These are phyloP conservation scores for Hippocampus barbouri DNA, from an alignment of 2,113 vertebrate species.

Conservation along the genomic window DNA sequence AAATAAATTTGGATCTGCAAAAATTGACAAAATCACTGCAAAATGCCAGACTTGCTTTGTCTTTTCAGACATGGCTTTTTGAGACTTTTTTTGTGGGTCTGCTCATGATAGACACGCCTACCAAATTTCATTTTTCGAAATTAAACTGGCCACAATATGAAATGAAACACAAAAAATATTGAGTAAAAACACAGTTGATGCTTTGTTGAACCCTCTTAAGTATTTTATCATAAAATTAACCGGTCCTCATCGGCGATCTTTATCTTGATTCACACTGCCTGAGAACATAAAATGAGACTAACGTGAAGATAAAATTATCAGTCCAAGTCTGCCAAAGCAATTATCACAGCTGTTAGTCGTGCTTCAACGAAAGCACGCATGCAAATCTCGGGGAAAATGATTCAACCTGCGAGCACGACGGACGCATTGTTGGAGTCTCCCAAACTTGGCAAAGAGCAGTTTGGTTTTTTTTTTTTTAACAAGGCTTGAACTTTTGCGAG, in stretches of 20 bases:
- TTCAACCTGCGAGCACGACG: background rate
- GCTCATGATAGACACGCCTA: no score
- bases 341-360: background rate
- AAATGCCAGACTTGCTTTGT: no score
- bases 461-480: background rate
- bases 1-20: background rate
- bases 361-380: background rate
- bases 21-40: no score
- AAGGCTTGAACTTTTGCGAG: conserved; percentile 2
- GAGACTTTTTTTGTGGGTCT: no score
- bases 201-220: background rate
- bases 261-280: conserved; percentile 2
- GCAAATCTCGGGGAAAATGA: background rate
- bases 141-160: no score
- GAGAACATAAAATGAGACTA: background rate
- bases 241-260: background rate
- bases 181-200: background rate
- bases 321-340: conserved; percentile 1
- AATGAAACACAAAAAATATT: background rate
- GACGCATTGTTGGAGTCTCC: background rate
- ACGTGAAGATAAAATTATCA: conserved; percentile 4
- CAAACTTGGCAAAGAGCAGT: background rate
- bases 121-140: no score
- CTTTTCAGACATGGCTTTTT: no score
- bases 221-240: background rate